A percentile compares a stretch with the other conserved stretches of the same genome.
phyloP scores from a whole-genome alignment of 2,113 vertebrate genomes.

The Nothobranchius kuhntae region DNA sequence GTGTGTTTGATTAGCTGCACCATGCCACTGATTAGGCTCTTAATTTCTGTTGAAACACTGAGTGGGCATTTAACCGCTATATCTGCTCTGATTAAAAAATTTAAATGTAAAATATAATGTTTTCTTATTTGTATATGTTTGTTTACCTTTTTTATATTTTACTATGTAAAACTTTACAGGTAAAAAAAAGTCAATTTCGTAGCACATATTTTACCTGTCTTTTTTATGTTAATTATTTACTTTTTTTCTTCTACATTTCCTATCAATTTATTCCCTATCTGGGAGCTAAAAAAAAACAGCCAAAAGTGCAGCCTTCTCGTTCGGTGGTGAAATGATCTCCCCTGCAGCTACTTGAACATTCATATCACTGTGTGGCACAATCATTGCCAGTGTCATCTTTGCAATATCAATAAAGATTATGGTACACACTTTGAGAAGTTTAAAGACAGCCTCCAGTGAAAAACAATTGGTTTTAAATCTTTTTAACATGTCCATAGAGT shows the following conservation, averaged over 20 bases:
- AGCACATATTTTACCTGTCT: background rate
- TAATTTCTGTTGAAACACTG: background rate
- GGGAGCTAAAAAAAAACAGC: background rate
- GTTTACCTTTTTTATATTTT: background rate
- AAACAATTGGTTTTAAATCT: slow-evolving; percentile 1
- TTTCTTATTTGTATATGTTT: background rate
- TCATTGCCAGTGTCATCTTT: slow-evolving; percentile 14
- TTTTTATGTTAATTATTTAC: background rate
- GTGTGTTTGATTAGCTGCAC: background rate
- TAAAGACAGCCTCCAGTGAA: slow-evolving; percentile 5
- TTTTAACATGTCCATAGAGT: background rate
- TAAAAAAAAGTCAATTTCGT: too few species aligned
- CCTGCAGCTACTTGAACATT: background rate
- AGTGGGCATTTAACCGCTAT: too few species aligned
- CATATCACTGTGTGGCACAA: slow-evolving; percentile 1
- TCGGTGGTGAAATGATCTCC: background rate
- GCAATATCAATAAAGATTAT: slow-evolving; percentile 11
- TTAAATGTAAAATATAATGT: background rate
- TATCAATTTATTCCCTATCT: background rate
- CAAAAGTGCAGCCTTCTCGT: background rate
- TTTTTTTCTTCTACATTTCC: background rate
- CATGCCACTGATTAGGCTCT: background rate
- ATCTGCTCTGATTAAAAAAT: background rate
- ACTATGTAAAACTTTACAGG: too few species aligned
- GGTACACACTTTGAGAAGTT: slow-evolving; percentile 8